A percentile compares a stretch with the other conserved stretches of the same genome.
Conservation (phyloP, 2,888 invertebrate genomes). For the Lithophane leautieri region DNA sequence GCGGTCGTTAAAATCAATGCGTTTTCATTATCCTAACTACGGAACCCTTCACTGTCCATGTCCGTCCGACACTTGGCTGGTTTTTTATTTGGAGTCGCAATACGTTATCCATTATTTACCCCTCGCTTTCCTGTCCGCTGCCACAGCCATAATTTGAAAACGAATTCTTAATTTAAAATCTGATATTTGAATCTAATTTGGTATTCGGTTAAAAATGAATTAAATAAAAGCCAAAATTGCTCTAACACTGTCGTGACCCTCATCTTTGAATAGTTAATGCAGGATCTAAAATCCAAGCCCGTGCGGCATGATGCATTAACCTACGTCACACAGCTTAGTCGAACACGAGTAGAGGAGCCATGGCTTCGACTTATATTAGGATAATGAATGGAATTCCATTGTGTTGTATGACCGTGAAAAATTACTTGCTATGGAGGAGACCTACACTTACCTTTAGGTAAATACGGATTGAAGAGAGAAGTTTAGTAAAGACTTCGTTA, state of each 20-base stretch:
- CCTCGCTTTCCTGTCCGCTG: background rate
- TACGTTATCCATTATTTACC: background rate
- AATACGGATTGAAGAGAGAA: background rate
- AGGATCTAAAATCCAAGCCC: constrained; percentile 80
- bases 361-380: constrained; percentile 8
- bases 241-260: constrained; percentile 58
- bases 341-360: constrained; percentile 70
- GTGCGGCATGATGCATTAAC: constrained; percentile 82
- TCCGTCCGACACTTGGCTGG: too few species aligned
- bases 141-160: background rate
- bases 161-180: background rate
- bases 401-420: background rate
- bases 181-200: background rate
- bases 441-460: background rate
- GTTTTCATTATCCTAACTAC: background rate
- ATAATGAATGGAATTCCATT: constrained; percentile 8
- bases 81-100: too few species aligned
- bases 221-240: constrained; percentile 38
- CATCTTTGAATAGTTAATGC: constrained; percentile 84
- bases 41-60: background rate
- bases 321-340: constrained; percentile 82
- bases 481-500: background rate
- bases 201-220: constrained; percentile 25
- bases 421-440: background rate
- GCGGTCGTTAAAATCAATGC: background rate